Base-by-base conservation (phyloP, 2,113 vertebrate genomes). In the Sturnus vulgaris region DNA sequence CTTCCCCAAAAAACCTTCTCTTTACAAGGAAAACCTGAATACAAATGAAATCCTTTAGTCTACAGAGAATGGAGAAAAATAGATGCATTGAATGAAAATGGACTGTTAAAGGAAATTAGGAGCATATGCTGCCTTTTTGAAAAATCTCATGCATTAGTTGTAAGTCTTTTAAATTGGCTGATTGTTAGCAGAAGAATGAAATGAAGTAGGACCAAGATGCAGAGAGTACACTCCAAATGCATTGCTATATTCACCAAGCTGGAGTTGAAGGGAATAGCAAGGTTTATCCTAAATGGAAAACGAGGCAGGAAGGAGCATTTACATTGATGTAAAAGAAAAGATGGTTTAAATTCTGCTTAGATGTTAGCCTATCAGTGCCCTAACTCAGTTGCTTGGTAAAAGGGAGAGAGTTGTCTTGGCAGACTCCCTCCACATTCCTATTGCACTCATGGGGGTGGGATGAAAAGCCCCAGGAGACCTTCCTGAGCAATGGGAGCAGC, bases 91-190 rank as follows among this genome's bases (percentile, higher is more conserved):
- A 92, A 92, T 82, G 81, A 88, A 96, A 96, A 76, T 86, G 86
- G 83, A 82, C 78, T 93, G 81, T 92, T 96, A 93, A 96, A 91
- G 70, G 60, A 96, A 96, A 97, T 96, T 94, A 97, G 84, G 22
- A 91, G 61, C 70, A 90, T 85, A 90, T 11, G 5, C 42, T 89
- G 57, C 33, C 82, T 73, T 96, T 93, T 87, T 72, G 60, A 75
- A 93, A 95, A 73, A 44, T 47, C 13, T 92, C 79, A 76, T 88
- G 80, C 81, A 84, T 93, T 90, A 93, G 42, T 80, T 93, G 17
- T 78, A 86, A 90, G 92, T 80, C 89, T 94, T 90, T 91, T 87
- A 87, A 94, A 94, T 55, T 5, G 30, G 13, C 35, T 84, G 79
- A 77, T 70, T 90, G 89, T 90, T 92, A 82, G 73, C 8, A 13